Evolutionary conservation across 1,140 invertebrate species (phyloP), one percentile per base, ranked within the genome.

Genomic region (Adoxophyes honmai): DNA sequence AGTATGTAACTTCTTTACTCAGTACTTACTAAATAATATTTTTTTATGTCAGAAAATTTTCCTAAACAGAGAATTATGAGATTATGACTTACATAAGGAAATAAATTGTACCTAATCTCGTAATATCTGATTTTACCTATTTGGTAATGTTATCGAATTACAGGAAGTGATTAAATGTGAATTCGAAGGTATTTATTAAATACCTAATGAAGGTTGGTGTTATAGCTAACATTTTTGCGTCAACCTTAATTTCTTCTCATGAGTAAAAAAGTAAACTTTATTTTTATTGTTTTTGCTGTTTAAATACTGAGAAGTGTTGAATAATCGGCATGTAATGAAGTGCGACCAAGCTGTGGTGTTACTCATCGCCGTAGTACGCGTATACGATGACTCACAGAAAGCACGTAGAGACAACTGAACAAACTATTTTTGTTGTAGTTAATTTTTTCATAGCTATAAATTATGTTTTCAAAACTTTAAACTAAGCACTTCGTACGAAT

Each of bases 331-430:
- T 21, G 18, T n/a, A 48, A 48, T 48, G 18, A 48, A 48, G 18
- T 48, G 42, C 21, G 21, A 48, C 37, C 28, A 59, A 38, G 21
- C 13, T 28, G 15, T 52, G 44, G 34, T 56, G 63, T 65, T 75
- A 75, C 63, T 75, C 70, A 75, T 64, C 68, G 53, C 6, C 59
- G 66, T 77, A 77, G 72, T 78, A 81, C 74, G 73, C 75, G 70
- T 62, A 71, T 70, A 68, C 69, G 14, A n/a, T 48, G 37, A 61
- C 48, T 60, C 60, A 55, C n/a, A 68, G 56, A 55, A 44, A 59
- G 62, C 58, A 67, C 34, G 64, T 58, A 66, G 15, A 53, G 14
- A 11, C 33, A 28, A 21, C 38, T 37, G 33, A 56, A 16, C 52
- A 37, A 55, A n/a, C n/a, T n/a, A n/a, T n/a, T n/a, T n/a, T n/a